A percentile compares a stretch with the other conserved stretches of the same genome.
Evolutionary conservation across 2,797 vertebrate genomes (phyloP).

Genomic region (Acanthiza pusilla): DNA sequence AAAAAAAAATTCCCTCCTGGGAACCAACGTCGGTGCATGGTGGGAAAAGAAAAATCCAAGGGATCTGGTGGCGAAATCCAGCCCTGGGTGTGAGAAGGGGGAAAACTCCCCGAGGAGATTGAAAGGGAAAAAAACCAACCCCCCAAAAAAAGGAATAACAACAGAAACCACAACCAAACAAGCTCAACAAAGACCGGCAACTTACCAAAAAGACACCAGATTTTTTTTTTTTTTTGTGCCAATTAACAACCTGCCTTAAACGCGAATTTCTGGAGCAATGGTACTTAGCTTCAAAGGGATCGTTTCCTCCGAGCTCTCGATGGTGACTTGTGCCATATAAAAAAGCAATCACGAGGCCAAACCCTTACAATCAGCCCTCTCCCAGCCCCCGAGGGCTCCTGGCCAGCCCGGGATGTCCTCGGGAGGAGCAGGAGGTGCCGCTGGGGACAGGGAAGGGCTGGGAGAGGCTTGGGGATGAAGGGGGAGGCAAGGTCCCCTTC

Average conservation of each 20-base stretch:
- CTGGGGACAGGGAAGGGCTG: neutral
- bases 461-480: conserved; percentile 29
- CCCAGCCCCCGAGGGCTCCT: neutral
- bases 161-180: conserved; percentile 15
- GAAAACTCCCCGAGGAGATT: neutral
- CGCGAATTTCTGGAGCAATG: conserved; percentile 64
- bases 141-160: neutral
- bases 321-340: conserved; percentile 80
- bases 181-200: conserved; percentile 28
- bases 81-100: conserved; percentile 1
- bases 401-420: neutral
- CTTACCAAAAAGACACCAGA: conserved; percentile 66
- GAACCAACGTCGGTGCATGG: neutral
- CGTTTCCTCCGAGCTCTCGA: conserved; percentile 67
- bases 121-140: neutral
- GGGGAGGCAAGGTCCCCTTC: neutral
- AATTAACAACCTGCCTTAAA: conserved; percentile 96
- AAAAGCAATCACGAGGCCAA: conserved; percentile 51
- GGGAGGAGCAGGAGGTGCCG: neutral
- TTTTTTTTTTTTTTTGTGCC: conserved; percentile 78
- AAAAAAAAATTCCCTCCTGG: neutral
- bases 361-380: neutral
- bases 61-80: neutral
- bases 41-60: neutral
- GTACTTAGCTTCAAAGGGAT: conserved; percentile 74